These are phyloP conservation scores for Sarcophaga rosellei DNA, from an alignment of 2,888 invertebrate species.

Conservation along the genomic window DNA sequence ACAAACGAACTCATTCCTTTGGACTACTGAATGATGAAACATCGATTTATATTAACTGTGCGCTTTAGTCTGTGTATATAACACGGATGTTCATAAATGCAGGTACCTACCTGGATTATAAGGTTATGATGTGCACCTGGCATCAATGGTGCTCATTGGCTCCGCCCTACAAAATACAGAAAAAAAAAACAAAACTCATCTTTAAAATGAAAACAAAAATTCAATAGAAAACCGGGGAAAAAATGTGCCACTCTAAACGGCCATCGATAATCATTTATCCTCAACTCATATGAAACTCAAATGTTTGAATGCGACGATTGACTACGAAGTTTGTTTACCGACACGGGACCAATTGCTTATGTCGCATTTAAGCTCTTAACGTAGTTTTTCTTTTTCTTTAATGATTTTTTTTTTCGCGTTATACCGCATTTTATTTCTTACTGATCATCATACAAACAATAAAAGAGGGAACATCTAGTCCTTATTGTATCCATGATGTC, in stretches of 20 bases:
- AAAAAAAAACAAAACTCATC: conserved; percentile 49
- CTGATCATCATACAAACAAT: too few relatives aligned
- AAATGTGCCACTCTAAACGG: conserved; percentile 15
- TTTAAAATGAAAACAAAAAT: conserved; percentile 40
- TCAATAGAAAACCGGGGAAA: background rate
- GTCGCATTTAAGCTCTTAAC: conserved; percentile 8
- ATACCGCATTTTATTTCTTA: background rate
- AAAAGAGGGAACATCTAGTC: background rate
- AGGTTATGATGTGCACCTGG: conserved; percentile 62
- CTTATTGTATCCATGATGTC: background rate
- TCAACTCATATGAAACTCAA: conserved; percentile 40
- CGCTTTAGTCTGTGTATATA: conserved; percentile 26
- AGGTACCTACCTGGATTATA: conserved; percentile 35
- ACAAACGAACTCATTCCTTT: conserved; percentile 7
- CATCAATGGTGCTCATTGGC: conserved; percentile 68
- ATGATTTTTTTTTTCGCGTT: conserved; percentile 7
- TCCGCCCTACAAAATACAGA: conserved; percentile 52
- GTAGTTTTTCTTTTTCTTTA: conserved; percentile 7
- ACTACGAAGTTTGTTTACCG: background rate
- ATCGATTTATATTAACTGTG: conserved; percentile 48
- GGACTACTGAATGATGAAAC: conserved; percentile 25
- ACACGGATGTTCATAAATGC: background rate
- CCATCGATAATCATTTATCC: conserved; percentile 45
- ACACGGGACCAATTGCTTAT: too few relatives aligned
- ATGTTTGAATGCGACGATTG: conserved; percentile 26